phyloP scores from a whole-genome alignment of 2,888 invertebrate species.

The Odontocolon sp. region DNA sequence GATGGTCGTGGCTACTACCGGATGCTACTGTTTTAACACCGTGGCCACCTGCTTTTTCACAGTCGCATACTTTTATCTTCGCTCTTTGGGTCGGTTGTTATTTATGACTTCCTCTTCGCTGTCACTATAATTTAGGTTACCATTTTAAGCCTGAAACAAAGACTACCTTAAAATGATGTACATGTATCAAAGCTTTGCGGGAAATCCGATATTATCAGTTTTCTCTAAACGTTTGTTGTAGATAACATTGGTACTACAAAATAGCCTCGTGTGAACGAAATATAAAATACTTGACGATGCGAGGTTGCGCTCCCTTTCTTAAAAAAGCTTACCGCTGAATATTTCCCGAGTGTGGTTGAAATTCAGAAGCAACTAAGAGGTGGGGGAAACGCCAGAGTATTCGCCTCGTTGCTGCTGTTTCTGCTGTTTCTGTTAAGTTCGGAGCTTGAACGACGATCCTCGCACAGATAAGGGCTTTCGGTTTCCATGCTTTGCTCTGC shows the following conservation, averaged over 20 bases:
- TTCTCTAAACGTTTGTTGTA: not conserved
- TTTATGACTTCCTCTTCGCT: too few species aligned
- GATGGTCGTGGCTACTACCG: conserved; percentile 27
- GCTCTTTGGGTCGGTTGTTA: too few species aligned
- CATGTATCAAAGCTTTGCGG: too few species aligned
- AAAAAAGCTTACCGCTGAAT: not conserved
- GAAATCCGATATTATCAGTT: too few species aligned
- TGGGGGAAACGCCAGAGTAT: not conserved
- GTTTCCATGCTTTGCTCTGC: too few species aligned
- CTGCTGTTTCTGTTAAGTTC: not conserved
- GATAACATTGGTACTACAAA: not conserved
- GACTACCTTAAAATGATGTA: too few species aligned
- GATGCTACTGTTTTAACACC: conserved; percentile 48
- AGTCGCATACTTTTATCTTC: conserved; percentile 41
- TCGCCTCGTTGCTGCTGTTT: not conserved
- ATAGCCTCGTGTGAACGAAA: not conserved
- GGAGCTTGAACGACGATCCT: conserved; percentile 16
- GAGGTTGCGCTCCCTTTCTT: not conserved
- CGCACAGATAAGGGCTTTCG: conserved; percentile 36
- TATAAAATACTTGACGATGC: not conserved
- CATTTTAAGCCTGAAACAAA: too few species aligned
- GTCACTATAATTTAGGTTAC: too few species aligned
- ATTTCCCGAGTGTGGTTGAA: too few species aligned
- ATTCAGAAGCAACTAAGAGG: not conserved
- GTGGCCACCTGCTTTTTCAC: conserved; percentile 21